Percentiles rank a stretch among this genome's conserved stretches.
Conservation (phyloP, 2,113 vertebrate genomes). For the Laticauda colubrina region DNA sequence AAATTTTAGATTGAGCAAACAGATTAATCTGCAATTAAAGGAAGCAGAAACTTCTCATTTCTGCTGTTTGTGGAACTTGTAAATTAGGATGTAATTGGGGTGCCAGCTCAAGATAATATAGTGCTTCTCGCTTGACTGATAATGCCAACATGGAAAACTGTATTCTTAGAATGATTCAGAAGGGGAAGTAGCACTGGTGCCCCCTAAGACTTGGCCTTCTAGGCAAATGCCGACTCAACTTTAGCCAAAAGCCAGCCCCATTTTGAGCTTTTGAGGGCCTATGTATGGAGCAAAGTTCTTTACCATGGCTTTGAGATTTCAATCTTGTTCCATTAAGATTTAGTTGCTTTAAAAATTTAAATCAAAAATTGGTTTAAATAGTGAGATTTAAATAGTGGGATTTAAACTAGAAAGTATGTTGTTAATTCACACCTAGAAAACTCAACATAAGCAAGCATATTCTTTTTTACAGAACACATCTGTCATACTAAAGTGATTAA, state of each 20-base stretch:
- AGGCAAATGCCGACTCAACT: not conserved
- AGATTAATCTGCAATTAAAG: not conserved
- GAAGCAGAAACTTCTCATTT: not conserved
- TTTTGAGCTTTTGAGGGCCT: not conserved
- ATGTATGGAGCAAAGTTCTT: not conserved
- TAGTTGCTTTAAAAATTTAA: not conserved
- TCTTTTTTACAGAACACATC: not conserved
- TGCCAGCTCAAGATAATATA: not conserved
- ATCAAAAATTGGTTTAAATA: not conserved
- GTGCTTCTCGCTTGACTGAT: not conserved
- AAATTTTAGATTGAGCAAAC: not conserved
- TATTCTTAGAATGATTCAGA: not conserved
- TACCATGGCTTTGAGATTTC: not conserved
- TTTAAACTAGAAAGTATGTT: not conserved
- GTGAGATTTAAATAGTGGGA: not conserved
- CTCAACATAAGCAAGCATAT: not conserved
- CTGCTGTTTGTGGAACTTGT: not conserved
- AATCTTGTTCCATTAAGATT: not conserved
- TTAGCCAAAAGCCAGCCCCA: not conserved
- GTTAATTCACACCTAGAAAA: not conserved
- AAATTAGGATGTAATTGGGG: not conserved
- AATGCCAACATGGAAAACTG: not conserved
- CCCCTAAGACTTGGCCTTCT: not conserved
- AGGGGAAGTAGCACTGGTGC: not conserved
- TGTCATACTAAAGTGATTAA: not conserved